Base-by-base conservation (phyloP, 2,797 vertebrate species). In the Intellagama lesueurii region DNA sequence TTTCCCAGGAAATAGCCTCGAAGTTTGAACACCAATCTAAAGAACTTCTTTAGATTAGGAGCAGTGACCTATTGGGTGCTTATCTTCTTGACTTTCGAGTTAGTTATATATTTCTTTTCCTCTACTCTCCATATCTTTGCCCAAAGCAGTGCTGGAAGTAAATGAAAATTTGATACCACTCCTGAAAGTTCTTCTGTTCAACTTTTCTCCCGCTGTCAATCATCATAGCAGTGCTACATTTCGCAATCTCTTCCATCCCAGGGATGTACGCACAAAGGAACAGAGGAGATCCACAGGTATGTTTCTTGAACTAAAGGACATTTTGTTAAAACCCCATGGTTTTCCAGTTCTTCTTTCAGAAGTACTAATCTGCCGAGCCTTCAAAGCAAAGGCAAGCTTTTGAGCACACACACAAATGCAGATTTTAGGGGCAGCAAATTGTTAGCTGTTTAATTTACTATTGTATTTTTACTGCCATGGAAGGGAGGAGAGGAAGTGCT, bases 21-120 rank as follows among this genome's bases (percentile, higher is more conserved):
- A 87, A 66, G 52, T 85, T 83, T 49, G 35, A 44, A 83, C 8
- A 89, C 52, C 28, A 32, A 0, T 22, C 44, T 68, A 56, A 82
- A 94, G 81, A 90, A 86, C 1, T 76, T 11, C 4, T 92, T 86
- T 75, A 93, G 84, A 81, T 81, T 87, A 87, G 88, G 32, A 89
- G n/a, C 60, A 86, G 69, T 64, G 87, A 84, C 28, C 19, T 83
- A 90, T 69, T 82, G 78, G 83, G 66, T 82, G 56, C 64, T 81
- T 91, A 40, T 82, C 52, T 93, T 19, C 75, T 52, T 86, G 81
- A 22, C 47, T 90, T 91, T 81, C 81, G 52, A 64, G 17, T 4
- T 82, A 24, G 11, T 77, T 28, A 77, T 83, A 69, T 47, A 47
- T 66, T 28, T 40, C 28, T 83, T 88, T 0, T n/a, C 35, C 44